A percentile compares a stretch with the other conserved stretches of the same genome.
Conservation (phyloP, 2,888 invertebrate species). For the Amiota communis region DNA sequence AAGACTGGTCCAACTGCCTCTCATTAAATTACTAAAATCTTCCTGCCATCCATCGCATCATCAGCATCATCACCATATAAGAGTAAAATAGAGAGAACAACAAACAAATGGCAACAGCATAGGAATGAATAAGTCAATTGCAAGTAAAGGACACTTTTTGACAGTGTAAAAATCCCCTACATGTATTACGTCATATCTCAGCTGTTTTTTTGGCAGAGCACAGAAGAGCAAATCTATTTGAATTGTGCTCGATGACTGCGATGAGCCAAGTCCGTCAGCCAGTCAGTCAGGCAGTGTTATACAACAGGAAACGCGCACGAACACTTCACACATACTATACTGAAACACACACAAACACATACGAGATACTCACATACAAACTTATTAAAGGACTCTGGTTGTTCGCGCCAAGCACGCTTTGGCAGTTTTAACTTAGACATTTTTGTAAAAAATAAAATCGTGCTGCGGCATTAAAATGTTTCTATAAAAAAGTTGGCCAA, state of each 20-base stretch:
- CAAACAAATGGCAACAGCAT: background rate
- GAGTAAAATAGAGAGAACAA: background rate
- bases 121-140: background rate
- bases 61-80: background rate
- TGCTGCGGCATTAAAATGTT: conserved; percentile 14
- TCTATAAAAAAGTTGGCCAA: background rate
- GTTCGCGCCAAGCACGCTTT: background rate
- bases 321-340: background rate
- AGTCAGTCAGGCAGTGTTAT: conserved; percentile 43
- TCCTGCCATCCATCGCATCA: background rate
- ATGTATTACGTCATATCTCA: conserved; percentile 72
- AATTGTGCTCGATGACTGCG: too few species aligned
- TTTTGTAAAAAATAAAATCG: conserved; percentile 14
- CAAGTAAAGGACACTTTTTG: too few species aligned
- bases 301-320: conserved; percentile 47
- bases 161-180: conserved; percentile 53
- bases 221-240: background rate
- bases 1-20: too few species aligned
- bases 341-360: conserved; percentile 29
- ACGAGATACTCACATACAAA: conserved; percentile 4
- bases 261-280: too few species aligned
- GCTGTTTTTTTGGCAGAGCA: conserved; percentile 62
- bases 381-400: background rate
- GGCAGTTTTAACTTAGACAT: conserved; percentile 7
- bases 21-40: too few species aligned